Evolutionary conservation across 2,888 invertebrate genomes (phyloP).

Genomic region (Epsilonema sp.): DNA sequence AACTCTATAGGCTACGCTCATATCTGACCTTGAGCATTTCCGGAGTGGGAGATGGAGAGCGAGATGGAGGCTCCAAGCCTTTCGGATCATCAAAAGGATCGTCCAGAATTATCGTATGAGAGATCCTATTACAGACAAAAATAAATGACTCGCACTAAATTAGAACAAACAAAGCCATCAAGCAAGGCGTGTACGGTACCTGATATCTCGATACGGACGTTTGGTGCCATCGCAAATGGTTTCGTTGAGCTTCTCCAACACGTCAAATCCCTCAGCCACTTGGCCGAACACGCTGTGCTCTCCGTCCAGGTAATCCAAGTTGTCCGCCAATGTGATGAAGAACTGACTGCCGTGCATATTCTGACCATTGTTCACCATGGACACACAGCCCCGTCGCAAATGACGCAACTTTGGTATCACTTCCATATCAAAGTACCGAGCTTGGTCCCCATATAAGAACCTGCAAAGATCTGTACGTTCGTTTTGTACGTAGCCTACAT

Average conservation of each 20-base stretch:
- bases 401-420: conserved; percentile 75
- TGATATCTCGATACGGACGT: conserved; percentile 75
- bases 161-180: too few relatives aligned
- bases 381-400: conserved; percentile 54
- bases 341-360: conserved; percentile 72
- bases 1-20: too few relatives aligned
- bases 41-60: conserved; percentile 69
- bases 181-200: too few relatives aligned
- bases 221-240: conserved; percentile 71
- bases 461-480: conserved; percentile 29
- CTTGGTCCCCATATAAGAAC: conserved; percentile 59
- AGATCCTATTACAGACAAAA: conserved; percentile 46
- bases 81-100: conserved; percentile 83
- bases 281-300: conserved; percentile 87
- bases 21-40: conserved; percentile 50
- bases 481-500: background rate
- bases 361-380: conserved; percentile 51
- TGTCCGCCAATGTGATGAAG: conserved; percentile 70
- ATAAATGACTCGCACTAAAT: too few relatives aligned
- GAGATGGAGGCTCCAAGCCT: conserved; percentile 51
- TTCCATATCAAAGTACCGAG: conserved; percentile 74
- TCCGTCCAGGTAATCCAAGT: conserved; percentile 67
- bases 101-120: conserved; percentile 81
- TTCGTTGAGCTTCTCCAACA: conserved; percentile 71
- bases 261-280: conserved; percentile 52